These are phyloP conservation scores for Petrocephalus zakoni DNA, from an alignment of 2,113 vertebrate genomes.

Conservation along the genomic window DNA sequence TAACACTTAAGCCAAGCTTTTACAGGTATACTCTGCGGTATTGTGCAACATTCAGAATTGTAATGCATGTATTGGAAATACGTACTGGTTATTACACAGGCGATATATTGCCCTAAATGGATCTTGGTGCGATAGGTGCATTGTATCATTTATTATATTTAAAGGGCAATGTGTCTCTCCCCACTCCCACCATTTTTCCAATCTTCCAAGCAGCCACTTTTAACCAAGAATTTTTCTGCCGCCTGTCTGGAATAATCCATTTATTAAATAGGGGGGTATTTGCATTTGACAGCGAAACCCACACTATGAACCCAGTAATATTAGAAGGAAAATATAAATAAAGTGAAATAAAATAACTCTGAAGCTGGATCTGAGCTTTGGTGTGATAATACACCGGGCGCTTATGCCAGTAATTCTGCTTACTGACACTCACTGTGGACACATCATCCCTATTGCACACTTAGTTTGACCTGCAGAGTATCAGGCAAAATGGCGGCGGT, in stretches of 20 bases:
- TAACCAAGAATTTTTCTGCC: slow-evolving; percentile 61
- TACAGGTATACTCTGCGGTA: neutral
- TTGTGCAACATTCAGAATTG: neutral
- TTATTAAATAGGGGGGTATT: slow-evolving; percentile 36
- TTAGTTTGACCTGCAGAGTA: slow-evolving; percentile 64
- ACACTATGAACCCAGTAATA: neutral
- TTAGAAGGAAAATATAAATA: neutral
- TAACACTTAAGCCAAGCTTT: neutral
- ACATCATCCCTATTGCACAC: slow-evolving; percentile 43
- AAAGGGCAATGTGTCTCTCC: slow-evolving; percentile 23
- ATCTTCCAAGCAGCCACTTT: slow-evolving; percentile 55
- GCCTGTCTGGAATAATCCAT: slow-evolving; percentile 63
- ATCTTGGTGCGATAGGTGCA: neutral
- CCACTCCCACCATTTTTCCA: slow-evolving; percentile 38
- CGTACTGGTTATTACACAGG: neutral
- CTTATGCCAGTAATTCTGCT: neutral
- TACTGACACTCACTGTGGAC: slow-evolving; percentile 19
- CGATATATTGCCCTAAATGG: neutral
- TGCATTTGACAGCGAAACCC: neutral
- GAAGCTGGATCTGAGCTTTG: neutral
- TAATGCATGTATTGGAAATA: neutral
- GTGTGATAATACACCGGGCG: neutral
- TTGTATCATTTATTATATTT: slow-evolving; percentile 9
- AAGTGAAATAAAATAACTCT: neutral
- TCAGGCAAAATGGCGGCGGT: slow-evolving; percentile 75